Evolutionary conservation across 2,113 vertebrate species (phyloP).

Genomic region (Alaudala cheleensis): DNA sequence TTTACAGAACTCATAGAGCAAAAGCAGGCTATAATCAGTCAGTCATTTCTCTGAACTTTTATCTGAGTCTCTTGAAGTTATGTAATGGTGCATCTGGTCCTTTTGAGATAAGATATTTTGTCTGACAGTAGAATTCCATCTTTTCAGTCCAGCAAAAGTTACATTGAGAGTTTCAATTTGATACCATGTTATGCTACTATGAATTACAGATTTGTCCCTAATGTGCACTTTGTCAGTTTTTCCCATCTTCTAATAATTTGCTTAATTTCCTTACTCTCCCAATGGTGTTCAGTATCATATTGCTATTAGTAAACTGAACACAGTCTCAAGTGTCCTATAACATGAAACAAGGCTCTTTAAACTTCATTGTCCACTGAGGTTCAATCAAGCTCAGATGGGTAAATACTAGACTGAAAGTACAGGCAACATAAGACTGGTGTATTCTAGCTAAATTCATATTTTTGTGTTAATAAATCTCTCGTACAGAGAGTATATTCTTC

Average conservation of each 20-base stretch:
- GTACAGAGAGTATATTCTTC: background rate
- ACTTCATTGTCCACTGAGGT: background rate
- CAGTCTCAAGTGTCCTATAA: background rate
- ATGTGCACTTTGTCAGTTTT: background rate
- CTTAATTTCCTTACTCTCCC: background rate
- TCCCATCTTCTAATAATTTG: background rate
- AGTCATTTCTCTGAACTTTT: background rate
- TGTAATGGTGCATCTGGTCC: conserved; percentile 47
- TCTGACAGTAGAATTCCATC: conserved; percentile 18
- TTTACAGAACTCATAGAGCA: background rate
- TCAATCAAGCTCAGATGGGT: background rate
- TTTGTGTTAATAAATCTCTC: background rate
- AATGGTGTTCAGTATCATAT: background rate
- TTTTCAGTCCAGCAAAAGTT: conserved; percentile 15
- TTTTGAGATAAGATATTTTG: conserved; percentile 55
- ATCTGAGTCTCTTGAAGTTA: conserved; percentile 44
- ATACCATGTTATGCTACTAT: background rate
- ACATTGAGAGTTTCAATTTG: background rate
- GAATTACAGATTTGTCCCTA: background rate
- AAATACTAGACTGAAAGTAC: background rate
- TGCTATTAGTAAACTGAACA: background rate
- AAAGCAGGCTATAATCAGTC: background rate
- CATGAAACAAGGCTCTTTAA: background rate
- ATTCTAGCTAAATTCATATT: background rate
- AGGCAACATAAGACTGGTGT: background rate